Evolutionary conservation across 2,888 invertebrate genomes (phyloP).

Genomic region (Acholoe squamosa): DNA sequence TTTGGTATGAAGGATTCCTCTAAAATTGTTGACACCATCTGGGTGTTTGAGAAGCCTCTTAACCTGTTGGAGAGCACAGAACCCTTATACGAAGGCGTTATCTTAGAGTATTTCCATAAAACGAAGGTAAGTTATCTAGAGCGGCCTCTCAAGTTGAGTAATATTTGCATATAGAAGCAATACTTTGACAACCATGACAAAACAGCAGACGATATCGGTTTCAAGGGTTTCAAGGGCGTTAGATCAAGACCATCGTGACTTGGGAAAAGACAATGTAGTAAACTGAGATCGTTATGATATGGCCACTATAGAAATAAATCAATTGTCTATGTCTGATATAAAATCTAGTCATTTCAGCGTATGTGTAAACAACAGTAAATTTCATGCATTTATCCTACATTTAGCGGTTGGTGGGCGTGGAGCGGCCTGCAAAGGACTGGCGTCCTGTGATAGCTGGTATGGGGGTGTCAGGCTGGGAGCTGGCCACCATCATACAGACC

Average conservation of each 20-base stretch:
- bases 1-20: constrained; percentile 67
- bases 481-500: constrained; percentile 73
- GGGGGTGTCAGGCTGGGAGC: constrained; percentile 80
- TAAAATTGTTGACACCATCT: constrained; percentile 73
- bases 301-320: no score
- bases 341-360: no score
- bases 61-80: constrained; percentile 74
- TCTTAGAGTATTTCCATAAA: constrained; percentile 76
- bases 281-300: no score
- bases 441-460: constrained; percentile 76
- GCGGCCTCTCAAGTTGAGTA: not conserved
- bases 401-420: constrained; percentile 61
- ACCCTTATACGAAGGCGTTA: constrained; percentile 77
- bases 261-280: no score
- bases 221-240: no score
- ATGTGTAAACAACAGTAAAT: no score
- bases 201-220: no score
- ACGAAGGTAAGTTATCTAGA: constrained; percentile 68
- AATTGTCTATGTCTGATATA: no score
- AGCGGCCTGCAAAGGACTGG: constrained; percentile 73
- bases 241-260: not conserved
- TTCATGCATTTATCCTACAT: not conserved
- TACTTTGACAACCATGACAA: no score
- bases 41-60: constrained; percentile 80
- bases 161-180: not conserved